phyloP scores from a whole-genome alignment of 2,113 vertebrate species.

The Caracal caracal region DNA sequence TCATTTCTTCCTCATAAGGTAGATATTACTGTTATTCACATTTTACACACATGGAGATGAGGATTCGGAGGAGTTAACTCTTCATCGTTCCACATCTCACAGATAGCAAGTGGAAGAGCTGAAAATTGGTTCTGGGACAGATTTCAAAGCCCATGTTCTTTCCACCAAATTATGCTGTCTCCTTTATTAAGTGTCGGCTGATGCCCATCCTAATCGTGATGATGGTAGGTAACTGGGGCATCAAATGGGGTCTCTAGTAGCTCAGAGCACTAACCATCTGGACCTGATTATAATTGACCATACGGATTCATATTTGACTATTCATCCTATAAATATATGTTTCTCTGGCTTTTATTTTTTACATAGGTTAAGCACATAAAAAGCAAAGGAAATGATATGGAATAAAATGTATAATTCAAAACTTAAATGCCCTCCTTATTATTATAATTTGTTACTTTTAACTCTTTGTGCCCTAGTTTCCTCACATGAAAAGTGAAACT shows the following conservation, averaged over 20 bases:
- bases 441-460: constrained; percentile 12
- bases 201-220: constrained; percentile 45
- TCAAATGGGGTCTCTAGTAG: constrained; percentile 79
- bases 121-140: constrained; percentile 39
- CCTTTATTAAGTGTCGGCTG: constrained; percentile 44
- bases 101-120: background rate
- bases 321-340: constrained; percentile 37
- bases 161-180: constrained; percentile 49
- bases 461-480: background rate
- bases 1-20: background rate
- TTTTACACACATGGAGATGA: background rate
- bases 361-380: constrained; percentile 43
- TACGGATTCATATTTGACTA: constrained; percentile 39
- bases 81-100: background rate
- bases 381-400: constrained; percentile 17
- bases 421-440: background rate
- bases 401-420: constrained; percentile 43
- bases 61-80: background rate
- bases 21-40: background rate
- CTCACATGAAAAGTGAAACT: background rate
- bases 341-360: constrained; percentile 55
- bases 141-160: constrained; percentile 57
- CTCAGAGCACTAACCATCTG: constrained; percentile 80
- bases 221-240: constrained; percentile 74
- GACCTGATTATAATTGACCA: constrained; percentile 63